Evolutionary conservation across 2,888 invertebrate genomes (phyloP).

Genomic region (Patella ulyssiponensis): DNA sequence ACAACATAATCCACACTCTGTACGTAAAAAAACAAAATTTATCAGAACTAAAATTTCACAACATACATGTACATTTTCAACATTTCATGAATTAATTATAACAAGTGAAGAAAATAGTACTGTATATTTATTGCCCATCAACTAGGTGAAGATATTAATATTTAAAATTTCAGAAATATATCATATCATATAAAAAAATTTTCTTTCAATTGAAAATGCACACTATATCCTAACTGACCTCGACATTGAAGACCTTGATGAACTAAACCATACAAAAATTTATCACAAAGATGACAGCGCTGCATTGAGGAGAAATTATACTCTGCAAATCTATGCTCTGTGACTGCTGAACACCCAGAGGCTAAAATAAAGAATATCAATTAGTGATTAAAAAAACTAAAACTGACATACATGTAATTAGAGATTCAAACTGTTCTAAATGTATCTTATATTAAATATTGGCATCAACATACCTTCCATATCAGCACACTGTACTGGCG

Average conservation of each 20-base stretch:
- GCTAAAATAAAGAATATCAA: conserved; percentile 24
- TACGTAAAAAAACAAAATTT: conserved; percentile 34
- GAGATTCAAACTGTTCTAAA: too few species aligned
- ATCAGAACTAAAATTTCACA: neutral
- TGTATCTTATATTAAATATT: too few species aligned
- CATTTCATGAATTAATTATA: too few species aligned
- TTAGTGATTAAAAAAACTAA: neutral
- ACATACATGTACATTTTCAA: neutral
- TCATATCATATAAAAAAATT: too few species aligned
- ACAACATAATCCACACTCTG: conserved; percentile 81
- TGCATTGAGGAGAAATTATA: conserved; percentile 81
- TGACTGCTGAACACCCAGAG: conserved; percentile 49
- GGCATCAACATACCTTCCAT: conserved; percentile 50
- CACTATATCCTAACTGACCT: conserved; percentile 71
- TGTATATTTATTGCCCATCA: too few species aligned
- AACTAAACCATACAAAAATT: conserved; percentile 80
- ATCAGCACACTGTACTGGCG: conserved; percentile 54
- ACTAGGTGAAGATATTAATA: too few species aligned
- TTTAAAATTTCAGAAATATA: too few species aligned
- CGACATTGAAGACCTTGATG: conserved; percentile 82
- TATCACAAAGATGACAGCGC: conserved; percentile 82
- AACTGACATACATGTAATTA: too few species aligned
- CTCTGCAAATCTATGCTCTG: conserved; percentile 74
- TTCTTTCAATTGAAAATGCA: too few species aligned
- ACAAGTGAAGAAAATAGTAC: too few species aligned